phyloP scores from a whole-genome alignment of 2,888 invertebrate species.

The Patella ulyssiponensis region DNA sequence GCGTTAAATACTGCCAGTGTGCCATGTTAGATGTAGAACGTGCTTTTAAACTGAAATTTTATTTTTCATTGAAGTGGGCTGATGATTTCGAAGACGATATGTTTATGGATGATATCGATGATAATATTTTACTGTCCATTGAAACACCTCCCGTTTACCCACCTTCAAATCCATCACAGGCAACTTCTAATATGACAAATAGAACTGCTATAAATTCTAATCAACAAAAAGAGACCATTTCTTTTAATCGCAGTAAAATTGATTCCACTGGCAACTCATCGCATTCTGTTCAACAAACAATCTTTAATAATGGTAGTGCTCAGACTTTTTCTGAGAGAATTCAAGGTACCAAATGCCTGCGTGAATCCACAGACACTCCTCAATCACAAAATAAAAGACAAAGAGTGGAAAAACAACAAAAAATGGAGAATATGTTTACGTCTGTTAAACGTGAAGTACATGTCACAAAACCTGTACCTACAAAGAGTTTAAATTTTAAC shows the following conservation, averaged over 20 bases:
- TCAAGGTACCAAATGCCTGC: neutral
- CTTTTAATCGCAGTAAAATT: neutral
- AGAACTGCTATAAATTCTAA: neutral
- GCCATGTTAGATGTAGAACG: neutral
- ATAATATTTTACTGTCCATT: constrained; percentile 24
- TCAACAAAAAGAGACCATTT: neutral
- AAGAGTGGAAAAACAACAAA: neutral
- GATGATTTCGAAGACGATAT: constrained; percentile 43
- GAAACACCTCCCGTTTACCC: neutral
- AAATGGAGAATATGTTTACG: neutral
- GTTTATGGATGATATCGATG: constrained; percentile 48
- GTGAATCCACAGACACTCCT: neutral
- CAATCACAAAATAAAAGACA: neutral
- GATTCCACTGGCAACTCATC: too few relatives aligned
- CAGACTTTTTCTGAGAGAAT: neutral
- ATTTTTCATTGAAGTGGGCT: constrained; percentile 40
- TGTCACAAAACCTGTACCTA: constrained; percentile 1
- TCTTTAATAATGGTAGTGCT: neutral
- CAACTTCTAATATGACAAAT: neutral
- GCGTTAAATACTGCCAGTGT: too few relatives aligned
- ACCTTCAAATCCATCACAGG: neutral
- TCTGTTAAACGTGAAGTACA: neutral
- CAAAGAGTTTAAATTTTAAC: neutral
- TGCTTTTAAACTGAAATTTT: neutral
- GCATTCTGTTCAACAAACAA: too few relatives aligned